phyloP scores from a whole-genome alignment of 2,888 invertebrate genomes.

The Eristalis pertinax region DNA sequence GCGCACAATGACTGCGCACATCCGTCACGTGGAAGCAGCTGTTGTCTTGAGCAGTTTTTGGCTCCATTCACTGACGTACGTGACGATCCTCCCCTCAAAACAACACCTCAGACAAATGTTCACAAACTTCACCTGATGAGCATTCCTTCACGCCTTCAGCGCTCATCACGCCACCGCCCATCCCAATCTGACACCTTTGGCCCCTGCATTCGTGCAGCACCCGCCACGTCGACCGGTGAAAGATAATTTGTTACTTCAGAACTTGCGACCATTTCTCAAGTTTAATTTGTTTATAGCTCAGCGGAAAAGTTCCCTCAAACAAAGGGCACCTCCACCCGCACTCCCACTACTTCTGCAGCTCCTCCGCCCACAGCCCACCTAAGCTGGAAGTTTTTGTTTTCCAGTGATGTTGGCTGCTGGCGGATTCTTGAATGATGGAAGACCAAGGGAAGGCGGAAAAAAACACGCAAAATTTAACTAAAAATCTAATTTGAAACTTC shows the following conservation, averaged over 20 bases:
- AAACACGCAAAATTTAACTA: constrained; percentile 59
- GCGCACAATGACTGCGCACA: too few species aligned
- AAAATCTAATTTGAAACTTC: constrained; percentile 69
- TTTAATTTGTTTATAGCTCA: constrained; percentile 67
- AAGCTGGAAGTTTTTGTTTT: not conserved
- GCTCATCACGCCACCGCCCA: constrained; percentile 49
- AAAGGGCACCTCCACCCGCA: constrained; percentile 14
- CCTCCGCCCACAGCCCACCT: constrained; percentile 4
- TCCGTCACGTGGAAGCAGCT: too few species aligned
- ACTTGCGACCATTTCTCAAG: constrained; percentile 67
- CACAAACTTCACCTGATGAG: not conserved
- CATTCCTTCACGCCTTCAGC: constrained; percentile 25
- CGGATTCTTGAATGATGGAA: constrained; percentile 12
- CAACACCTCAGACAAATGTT: not conserved
- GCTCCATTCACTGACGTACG: too few species aligned
- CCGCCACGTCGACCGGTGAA: constrained; percentile 13
- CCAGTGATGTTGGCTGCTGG: not conserved
- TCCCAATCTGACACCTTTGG: constrained; percentile 50
- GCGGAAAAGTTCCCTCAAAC: constrained; percentile 39
- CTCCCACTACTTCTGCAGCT: not conserved
- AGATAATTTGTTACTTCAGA: constrained; percentile 61
- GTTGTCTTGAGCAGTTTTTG: too few species aligned
- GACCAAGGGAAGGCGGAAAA: constrained; percentile 35
- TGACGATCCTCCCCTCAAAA: not conserved
- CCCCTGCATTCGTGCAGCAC: not conserved